A percentile compares a stretch with the other conserved stretches of the same genome.
Conservation (phyloP, 2,888 invertebrate genomes). For the Ephialtes manifestator region DNA sequence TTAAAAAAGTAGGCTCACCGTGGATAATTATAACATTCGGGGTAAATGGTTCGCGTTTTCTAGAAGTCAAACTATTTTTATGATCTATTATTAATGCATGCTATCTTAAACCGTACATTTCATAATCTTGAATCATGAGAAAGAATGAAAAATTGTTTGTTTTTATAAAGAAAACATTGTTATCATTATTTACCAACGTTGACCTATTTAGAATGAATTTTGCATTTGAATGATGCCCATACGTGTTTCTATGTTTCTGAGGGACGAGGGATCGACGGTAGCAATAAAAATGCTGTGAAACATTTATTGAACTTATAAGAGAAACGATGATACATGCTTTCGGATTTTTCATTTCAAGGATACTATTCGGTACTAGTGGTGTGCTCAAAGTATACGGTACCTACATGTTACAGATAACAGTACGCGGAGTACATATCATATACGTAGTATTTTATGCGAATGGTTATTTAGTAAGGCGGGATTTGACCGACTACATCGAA, state of each 20-base stretch:
- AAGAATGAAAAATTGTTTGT: too few species aligned
- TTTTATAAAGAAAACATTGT: too few species aligned
- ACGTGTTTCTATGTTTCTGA: neutral
- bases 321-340: slow-evolving; percentile 81
- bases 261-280: neutral
- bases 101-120: too few species aligned
- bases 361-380: slow-evolving; percentile 72
- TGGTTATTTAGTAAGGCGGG: slow-evolving; percentile 48
- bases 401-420: slow-evolving; percentile 72
- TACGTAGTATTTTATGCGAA: slow-evolving; percentile 56
- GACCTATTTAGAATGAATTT: too few species aligned
- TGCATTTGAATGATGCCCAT: too few species aligned
- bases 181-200: too few species aligned
- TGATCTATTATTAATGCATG: too few species aligned
- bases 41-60: too few species aligned
- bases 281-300: slow-evolving; percentile 76
- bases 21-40: too few species aligned
- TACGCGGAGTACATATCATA: slow-evolving; percentile 70
- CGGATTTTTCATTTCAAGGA: slow-evolving; percentile 53
- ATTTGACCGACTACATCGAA: slow-evolving; percentile 43
- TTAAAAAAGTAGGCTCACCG: too few species aligned
- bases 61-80: too few species aligned
- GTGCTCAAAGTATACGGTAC: slow-evolving; percentile 76
- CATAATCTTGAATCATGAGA: too few species aligned
- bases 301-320: slow-evolving; percentile 83